Percentiles rank a stretch among this genome's conserved stretches.
Evolutionary conservation across 2,113 vertebrate genomes (phyloP).

Genomic region (Lates calcarifer): DNA sequence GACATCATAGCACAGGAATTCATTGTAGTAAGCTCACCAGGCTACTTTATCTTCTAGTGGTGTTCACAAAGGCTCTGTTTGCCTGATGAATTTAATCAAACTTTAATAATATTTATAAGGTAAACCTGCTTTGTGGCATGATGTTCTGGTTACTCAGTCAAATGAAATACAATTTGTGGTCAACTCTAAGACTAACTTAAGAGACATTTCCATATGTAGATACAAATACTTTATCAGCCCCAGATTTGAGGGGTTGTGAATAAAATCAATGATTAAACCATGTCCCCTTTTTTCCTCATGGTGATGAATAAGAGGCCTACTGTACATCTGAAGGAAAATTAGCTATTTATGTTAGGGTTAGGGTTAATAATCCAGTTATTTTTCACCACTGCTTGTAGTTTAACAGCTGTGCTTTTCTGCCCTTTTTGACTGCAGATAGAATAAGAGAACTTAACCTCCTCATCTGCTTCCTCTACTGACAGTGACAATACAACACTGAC

Average conservation of each 20-base stretch:
- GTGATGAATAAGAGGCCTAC: not conserved
- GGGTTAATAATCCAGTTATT: not conserved
- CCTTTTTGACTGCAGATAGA: not conserved
- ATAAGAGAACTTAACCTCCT: not conserved
- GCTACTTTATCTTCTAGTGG: constrained; percentile 20
- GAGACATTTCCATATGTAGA: not conserved
- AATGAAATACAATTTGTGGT: not conserved
- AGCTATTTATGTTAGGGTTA: not conserved
- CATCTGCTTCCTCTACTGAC: constrained; percentile 30
- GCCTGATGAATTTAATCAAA: not conserved
- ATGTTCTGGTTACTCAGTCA: not conserved
- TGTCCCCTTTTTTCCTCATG: not conserved
- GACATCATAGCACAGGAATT: constrained; percentile 68
- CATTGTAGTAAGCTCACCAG: constrained; percentile 44
- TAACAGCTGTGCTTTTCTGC: not conserved
- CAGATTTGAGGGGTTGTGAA: not conserved
- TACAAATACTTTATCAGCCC: not conserved
- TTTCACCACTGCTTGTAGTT: not conserved
- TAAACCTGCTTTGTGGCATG: too few relatives aligned
- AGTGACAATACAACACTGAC: too few relatives aligned
- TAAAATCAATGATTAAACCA: not conserved
- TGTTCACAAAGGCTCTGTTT: constrained; percentile 21
- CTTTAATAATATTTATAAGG: not conserved
- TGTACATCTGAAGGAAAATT: not conserved
- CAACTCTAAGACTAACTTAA: too few relatives aligned